These are phyloP conservation scores for Hanleya hanleyi DNA, from an alignment of 2,888 invertebrate genomes.

Conservation along the genomic window DNA sequence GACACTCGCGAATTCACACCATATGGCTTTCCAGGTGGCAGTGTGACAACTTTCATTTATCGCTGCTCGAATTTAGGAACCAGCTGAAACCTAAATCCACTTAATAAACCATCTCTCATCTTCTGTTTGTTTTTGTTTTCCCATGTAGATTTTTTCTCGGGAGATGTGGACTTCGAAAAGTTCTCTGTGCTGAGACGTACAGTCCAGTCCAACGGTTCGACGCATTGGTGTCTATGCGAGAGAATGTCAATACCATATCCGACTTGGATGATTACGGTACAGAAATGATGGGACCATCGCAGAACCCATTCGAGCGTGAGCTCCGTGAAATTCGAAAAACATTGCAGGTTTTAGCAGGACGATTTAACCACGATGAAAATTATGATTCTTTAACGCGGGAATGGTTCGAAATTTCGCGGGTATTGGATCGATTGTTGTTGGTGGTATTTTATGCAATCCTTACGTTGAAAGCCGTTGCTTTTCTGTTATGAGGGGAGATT, in stretches of 20 bases:
- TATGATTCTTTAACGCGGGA: neutral
- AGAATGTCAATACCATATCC: neutral
- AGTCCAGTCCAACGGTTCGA: neutral
- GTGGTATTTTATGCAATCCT: neutral
- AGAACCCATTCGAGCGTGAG: neutral
- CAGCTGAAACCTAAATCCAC: too few species aligned
- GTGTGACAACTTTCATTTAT: too few species aligned
- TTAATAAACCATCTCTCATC: too few species aligned
- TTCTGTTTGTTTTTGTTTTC: too few species aligned
- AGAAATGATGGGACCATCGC: neutral
- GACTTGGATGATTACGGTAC: neutral
- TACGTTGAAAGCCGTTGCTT: neutral
- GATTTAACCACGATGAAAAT: neutral
- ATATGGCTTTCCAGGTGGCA: too few species aligned
- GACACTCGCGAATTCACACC: too few species aligned
- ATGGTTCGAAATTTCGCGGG: constrained; percentile 10
- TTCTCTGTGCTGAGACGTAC: neutral
- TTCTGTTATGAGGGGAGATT: neutral
- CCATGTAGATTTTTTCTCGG: neutral
- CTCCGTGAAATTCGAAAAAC: constrained; percentile 1
- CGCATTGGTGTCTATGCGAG: neutral
- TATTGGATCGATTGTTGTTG: neutral
- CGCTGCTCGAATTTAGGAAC: too few species aligned
- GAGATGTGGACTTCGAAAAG: neutral
- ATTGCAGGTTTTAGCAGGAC: neutral